Conservation (phyloP, 1,140 invertebrate species). For the Polypedilum pembai region DNA sequence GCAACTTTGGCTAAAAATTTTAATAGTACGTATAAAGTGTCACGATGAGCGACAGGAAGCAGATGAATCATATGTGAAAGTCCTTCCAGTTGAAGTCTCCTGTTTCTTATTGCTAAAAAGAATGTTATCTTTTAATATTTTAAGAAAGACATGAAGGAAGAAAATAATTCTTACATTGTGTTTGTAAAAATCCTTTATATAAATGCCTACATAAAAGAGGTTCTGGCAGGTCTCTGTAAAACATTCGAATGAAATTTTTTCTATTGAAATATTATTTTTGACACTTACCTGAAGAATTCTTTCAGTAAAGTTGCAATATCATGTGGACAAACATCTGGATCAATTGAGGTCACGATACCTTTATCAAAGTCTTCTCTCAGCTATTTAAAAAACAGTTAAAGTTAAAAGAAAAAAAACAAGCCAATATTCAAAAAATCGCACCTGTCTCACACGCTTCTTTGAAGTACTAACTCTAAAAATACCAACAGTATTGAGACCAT, state of each 20-base stretch:
- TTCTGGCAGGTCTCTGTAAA: slow-evolving; percentile 74
- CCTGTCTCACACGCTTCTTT: slow-evolving; percentile 84
- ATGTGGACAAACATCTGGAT: slow-evolving; percentile 76
- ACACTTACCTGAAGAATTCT: slow-evolving; percentile 67
- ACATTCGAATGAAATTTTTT: too few species aligned
- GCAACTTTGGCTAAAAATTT: slow-evolving; percentile 74
- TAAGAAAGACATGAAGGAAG: neutral
- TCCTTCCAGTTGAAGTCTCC: slow-evolving; percentile 70
- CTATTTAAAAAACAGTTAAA: slow-evolving; percentile 47
- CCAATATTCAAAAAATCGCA: slow-evolving; percentile 41
- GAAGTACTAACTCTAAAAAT: slow-evolving; percentile 85
- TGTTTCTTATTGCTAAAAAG: slow-evolving; percentile 65
- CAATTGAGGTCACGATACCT: slow-evolving; percentile 67
- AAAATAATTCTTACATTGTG: slow-evolving; percentile 65
- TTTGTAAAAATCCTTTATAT: slow-evolving; percentile 81
- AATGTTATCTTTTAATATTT: neutral
- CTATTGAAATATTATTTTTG: too few species aligned
- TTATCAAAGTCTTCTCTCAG: slow-evolving; percentile 84
- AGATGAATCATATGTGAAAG: slow-evolving; percentile 76
- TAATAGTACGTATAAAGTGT: slow-evolving; percentile 76
- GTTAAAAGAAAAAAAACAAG: neutral
- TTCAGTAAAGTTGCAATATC: slow-evolving; percentile 89
- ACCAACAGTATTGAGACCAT: slow-evolving; percentile 74
- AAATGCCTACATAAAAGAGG: slow-evolving; percentile 81
- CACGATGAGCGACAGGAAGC: slow-evolving; percentile 75